phyloP scores from a whole-genome alignment of 2,888 invertebrate species.

The Eristalis pertinax region DNA sequence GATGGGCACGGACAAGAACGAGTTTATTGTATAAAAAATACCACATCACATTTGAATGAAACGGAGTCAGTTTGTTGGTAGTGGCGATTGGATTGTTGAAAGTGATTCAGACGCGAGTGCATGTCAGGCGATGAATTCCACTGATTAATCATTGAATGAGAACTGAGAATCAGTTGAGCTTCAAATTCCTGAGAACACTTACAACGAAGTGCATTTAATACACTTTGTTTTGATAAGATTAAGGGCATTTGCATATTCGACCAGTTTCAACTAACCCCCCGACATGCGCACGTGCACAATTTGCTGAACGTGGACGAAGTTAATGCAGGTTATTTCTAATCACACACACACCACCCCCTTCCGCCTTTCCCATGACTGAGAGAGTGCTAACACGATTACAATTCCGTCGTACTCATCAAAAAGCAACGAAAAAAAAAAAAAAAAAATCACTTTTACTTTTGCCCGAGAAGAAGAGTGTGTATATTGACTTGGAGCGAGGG shows the following conservation, averaged over 20 bases:
- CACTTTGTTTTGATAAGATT: background rate
- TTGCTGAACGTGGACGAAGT: background rate
- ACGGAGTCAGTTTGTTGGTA: background rate
- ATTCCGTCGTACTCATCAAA: background rate
- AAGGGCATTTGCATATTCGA: background rate
- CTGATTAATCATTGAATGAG: background rate
- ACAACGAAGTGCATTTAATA: background rate
- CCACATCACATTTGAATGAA: background rate
- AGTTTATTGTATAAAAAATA: background rate
- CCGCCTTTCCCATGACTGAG: background rate
- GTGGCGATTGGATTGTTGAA: too few species aligned
- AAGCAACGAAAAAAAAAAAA: background rate
- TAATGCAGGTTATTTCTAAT: slow-evolving; percentile 3
- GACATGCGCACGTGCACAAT: too few species aligned
- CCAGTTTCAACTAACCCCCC: background rate
- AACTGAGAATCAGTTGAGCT: background rate
- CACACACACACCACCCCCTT: too few species aligned
- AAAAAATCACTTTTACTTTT: background rate
- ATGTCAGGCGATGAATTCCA: background rate
- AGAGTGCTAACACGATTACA: too few species aligned
- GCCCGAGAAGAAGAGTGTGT: too few species aligned
- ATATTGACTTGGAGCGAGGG: background rate
- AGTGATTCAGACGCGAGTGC: background rate
- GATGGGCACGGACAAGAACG: background rate
- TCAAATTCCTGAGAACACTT: background rate